Evolutionary conservation across 2,113 vertebrate species (phyloP).

Genomic region (Heterotis niloticus): DNA sequence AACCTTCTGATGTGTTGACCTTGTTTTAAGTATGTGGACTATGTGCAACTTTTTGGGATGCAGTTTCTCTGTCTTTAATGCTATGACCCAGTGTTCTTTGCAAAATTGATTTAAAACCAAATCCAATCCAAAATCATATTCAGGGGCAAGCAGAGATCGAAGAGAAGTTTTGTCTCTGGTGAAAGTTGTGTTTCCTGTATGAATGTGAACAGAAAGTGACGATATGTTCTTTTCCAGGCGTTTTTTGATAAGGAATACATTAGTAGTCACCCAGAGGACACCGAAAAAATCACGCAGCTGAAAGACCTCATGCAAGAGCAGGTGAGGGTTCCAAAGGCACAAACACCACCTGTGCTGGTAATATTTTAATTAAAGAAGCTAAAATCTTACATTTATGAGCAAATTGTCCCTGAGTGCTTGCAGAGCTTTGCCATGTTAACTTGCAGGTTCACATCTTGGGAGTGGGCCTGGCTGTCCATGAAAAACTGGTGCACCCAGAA

Average conservation of each 20-base stretch:
- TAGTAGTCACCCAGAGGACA: slow-evolving; percentile 84
- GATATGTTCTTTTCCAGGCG: slow-evolving; percentile 61
- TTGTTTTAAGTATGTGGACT: no score
- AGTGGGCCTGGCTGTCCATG: slow-evolving; percentile 88
- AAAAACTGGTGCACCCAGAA: slow-evolving; percentile 95
- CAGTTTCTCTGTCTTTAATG: no score
- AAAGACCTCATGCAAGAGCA: slow-evolving; percentile 99
- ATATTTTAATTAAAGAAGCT: neutral
- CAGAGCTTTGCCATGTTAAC: neutral
- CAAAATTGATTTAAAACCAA: no score
- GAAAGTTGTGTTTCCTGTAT: neutral
- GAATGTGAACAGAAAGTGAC: neutral
- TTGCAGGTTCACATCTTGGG: slow-evolving; percentile 86
- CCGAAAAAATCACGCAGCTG: slow-evolving; percentile 92
- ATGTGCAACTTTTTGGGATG: no score
- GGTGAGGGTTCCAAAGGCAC: slow-evolving; percentile 56
- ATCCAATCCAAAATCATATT: no score
- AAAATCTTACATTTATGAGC: neutral
- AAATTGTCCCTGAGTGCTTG: neutral
- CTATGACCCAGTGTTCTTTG: no score
- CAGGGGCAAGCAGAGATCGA: no score
- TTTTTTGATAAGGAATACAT: slow-evolving; percentile 98
- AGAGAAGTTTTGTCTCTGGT: no score
- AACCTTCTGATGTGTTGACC: no score
- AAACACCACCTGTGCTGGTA: neutral